Percentiles rank a stretch among this genome's conserved stretches.
phyloP scores from a whole-genome alignment of 2,797 vertebrate species.

The Schizopygopsis pylzovi region DNA sequence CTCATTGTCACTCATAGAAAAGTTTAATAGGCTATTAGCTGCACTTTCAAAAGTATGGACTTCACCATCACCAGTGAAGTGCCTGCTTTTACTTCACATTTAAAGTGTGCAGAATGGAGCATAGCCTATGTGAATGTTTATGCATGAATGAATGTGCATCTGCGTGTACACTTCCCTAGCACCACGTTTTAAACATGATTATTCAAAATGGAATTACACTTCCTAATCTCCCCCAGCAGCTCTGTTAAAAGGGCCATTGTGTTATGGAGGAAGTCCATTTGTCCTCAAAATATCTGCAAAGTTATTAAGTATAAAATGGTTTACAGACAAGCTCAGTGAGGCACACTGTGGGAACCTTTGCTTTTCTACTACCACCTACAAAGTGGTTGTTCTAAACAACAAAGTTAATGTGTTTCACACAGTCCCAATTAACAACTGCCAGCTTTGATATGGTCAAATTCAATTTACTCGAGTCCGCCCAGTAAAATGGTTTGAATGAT shows the following conservation, averaged over 20 bases:
- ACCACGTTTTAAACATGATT: conserved; percentile 13
- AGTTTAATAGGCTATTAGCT: background rate
- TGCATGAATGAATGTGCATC: background rate
- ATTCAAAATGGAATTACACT: conserved; percentile 21
- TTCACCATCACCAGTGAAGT: background rate
- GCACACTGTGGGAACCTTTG: conserved; percentile 12
- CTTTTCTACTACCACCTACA: background rate
- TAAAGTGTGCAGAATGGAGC: background rate
- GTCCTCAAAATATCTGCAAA: conserved; percentile 27
- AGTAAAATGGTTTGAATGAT: background rate
- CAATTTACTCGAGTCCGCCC: background rate
- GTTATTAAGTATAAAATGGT: conserved; percentile 26
- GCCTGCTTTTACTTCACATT: background rate
- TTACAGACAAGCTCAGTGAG: conserved; percentile 14
- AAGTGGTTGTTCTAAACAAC: background rate
- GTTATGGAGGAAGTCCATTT: conserved; percentile 43
- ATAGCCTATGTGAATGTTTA: background rate
- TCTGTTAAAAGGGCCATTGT: conserved; percentile 45
- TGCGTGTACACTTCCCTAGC: conserved; percentile 9
- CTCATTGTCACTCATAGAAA: background rate
- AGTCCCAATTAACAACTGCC: background rate
- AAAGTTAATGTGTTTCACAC: background rate
- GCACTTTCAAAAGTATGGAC: background rate
- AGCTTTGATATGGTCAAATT: background rate
- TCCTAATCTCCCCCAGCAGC: conserved; percentile 39